Conservation (phyloP, 2,797 vertebrate genomes). For the Manis javanica region DNA sequence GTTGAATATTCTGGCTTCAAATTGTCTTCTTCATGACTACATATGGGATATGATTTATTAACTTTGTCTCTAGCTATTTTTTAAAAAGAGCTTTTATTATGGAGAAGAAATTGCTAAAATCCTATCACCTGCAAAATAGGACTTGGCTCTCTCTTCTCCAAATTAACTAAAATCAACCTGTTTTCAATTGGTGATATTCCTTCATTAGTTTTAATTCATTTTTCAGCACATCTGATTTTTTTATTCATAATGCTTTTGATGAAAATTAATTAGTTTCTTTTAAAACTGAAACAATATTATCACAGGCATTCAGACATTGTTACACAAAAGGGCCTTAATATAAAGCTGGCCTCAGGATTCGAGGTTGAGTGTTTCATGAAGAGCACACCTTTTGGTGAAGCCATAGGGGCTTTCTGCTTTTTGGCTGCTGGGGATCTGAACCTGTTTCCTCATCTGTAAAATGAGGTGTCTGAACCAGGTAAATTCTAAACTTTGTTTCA, state of each 20-base stretch:
- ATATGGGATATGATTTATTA: constrained; percentile 52
- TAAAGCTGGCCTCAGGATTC: not conserved
- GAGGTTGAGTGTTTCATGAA: not conserved
- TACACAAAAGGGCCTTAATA: not conserved
- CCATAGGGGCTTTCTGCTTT: not conserved
- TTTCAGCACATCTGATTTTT: constrained; percentile 59
- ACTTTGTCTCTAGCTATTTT: constrained; percentile 37
- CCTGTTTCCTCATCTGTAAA: constrained; percentile 40
- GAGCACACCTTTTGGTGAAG: not conserved
- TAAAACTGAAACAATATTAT: constrained; percentile 66
- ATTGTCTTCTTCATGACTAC: not conserved
- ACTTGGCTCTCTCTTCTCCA: constrained; percentile 35
- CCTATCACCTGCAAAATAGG: constrained; percentile 57
- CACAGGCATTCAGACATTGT: constrained; percentile 11
- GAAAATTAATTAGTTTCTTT: constrained; percentile 80
- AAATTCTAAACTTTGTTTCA: not conserved
- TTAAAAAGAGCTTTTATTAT: constrained; percentile 37
- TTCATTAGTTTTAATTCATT: constrained; percentile 77
- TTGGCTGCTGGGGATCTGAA: too few species aligned
- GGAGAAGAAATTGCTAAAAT: constrained; percentile 58
- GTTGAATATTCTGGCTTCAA: not conserved
- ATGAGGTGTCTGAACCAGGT: not conserved
- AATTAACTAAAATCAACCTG: constrained; percentile 63
- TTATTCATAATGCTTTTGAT: constrained; percentile 73
- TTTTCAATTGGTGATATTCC: constrained; percentile 58